Evolutionary conservation across 2,888 invertebrate genomes (phyloP), one percentile per base, ranked within the genome.

Genomic region (Drosophila hawaiiensis): DNA sequence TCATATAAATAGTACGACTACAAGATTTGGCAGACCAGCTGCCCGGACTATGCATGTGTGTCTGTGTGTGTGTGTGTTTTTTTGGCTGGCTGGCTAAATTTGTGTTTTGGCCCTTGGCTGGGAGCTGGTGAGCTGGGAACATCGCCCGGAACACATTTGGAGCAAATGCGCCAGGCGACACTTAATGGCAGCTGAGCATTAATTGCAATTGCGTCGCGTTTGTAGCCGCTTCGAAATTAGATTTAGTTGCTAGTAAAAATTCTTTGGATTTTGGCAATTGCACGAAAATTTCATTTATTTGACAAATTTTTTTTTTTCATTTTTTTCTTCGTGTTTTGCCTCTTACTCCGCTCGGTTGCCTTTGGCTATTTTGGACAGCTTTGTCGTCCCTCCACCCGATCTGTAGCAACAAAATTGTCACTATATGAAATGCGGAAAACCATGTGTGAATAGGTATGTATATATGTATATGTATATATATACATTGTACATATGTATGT

Each of bases 261-360:
- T 85, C 83, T 86, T 90, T 90, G 85, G 85, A 89, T 85, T 89
- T 86, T 91, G 89, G 85, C 89, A 90, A 91, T 82, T 90, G 91
- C 91, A 89, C 78, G 82, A 84, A 90, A 84, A 81, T 80, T 90
- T 84, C 82, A 89, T 87, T 90, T 85, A 90, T 82, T 82, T 79
- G 74, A 82, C 73, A 76, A 39, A 14, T 41, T 28, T 39, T 50
- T 19, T 47, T 64, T 54, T 19, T 14, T 10, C 31, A 12, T 19
- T 19, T 29, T 43, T 10, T 55, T 54, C 58, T 53, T 60, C 62
- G n/a, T 35, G 22, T 9, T 28, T 16, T 47, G 4, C 25, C 16
- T 47, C 25, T 47, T 47, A 25, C 47, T 47, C 56, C 63, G 72
- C 53, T 64, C 47, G 41, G 71, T 49, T 70, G 52, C 60, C 76